Base-by-base conservation (phyloP, 2,888 invertebrate genomes). In the Hirtodrosophila confusa region DNA sequence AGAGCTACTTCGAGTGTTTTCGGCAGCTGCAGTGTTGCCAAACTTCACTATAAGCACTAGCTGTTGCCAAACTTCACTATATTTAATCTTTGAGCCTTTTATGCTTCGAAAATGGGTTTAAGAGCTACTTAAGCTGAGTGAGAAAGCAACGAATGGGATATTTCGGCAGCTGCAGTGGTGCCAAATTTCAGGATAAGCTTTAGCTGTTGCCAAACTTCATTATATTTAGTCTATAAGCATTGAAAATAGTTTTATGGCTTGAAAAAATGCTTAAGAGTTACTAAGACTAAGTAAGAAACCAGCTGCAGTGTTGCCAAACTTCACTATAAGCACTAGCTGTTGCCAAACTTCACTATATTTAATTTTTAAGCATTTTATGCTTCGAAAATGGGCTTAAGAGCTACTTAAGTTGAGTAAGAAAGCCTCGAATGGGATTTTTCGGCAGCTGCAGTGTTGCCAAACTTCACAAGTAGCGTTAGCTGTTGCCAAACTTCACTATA, bases 21-120 rank as follows among this genome's bases (percentile, higher is more conserved):
- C 7, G 7, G n/a, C 8, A 31, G 10, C 31, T 37, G 40, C 40
- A 40, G 4, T 37, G 41, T 55, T 70, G 73, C 48, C 47, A 70
- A 54, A 55, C 29, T 50, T 70, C 48, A 61, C 35, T 2, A 31
- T 2, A 7, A 7, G 31, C 31, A 2, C 6, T 7, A 31, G 37
- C 33, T 48, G 33, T 56, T 56, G 56, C 24, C 58, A 58, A 43
- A 50, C 31, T 44, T 50, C 50, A 39, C 7, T 45, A 45, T 29
- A 4, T 27, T 27, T 27, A 27, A 3, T 27, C 6, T 1, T 17
- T 17, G 17, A 17, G 17, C n/a, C n/a, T 17, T 17, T 17, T 17
- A 17, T 5, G 17, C 1, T 10, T 17, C 2, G 6, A 2, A 9
- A n/a, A 17, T 23, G 35, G 8, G n/a, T 48, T 48, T 11, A 37